Evolutionary conservation across 2,888 invertebrate species (phyloP).

Genomic region (Blastobasis adustella): DNA sequence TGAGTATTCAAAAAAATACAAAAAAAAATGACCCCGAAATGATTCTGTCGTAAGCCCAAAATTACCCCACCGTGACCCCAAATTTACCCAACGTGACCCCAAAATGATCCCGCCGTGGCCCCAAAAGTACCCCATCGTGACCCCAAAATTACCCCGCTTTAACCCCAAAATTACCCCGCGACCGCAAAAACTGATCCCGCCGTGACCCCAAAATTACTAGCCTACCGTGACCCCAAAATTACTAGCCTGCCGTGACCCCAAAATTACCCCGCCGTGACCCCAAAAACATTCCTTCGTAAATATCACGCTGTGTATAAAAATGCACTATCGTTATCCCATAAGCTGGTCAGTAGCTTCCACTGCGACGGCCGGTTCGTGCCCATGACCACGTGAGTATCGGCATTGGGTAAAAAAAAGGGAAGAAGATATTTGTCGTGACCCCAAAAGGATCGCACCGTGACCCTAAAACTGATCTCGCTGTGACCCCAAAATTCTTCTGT

Average conservation of each 20-base stretch:
- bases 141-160: neutral
- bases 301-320: no score
- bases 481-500: neutral
- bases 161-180: no score
- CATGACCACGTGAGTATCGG: conserved; percentile 70
- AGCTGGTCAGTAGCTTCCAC: no score
- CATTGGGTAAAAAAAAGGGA: neutral
- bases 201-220: no score
- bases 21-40: neutral
- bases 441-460: no score
- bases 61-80: no score
- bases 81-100: neutral
- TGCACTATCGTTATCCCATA: no score
- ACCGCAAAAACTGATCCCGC: no score
- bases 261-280: neutral
- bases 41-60: no score
- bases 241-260: neutral
- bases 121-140: neutral
- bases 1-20: conserved; percentile 42
- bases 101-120: neutral
- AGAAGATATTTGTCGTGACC: neutral
- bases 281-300: no score
- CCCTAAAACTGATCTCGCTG: neutral
- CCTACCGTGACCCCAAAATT: neutral
- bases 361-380: conserved; percentile 81